phyloP scores from a whole-genome alignment of 2,797 vertebrate genomes.

The Pachyuromys duprasi region DNA sequence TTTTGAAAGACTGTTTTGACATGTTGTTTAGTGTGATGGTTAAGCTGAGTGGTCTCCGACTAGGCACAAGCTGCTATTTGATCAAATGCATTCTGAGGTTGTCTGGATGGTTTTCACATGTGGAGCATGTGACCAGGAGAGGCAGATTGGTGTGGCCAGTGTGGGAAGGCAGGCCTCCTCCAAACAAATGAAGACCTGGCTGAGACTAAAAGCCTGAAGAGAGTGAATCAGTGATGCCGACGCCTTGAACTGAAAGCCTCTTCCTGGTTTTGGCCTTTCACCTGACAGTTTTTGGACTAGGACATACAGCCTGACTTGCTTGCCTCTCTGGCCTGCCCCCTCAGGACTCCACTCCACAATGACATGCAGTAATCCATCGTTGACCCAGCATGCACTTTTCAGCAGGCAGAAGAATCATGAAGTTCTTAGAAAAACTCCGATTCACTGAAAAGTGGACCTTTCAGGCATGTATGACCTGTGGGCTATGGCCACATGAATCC shows the following conservation, averaged over 20 bases:
- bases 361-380: background rate
- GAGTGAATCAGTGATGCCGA: background rate
- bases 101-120: background rate
- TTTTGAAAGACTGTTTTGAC: background rate
- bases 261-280: background rate
- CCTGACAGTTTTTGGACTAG: background rate
- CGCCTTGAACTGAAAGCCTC: background rate
- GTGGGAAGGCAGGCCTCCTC: background rate
- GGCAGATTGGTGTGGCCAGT: background rate
- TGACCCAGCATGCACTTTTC: background rate
- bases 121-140: background rate
- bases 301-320: background rate
- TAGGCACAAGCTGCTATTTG: background rate
- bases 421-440: conserved; percentile 8
- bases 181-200: background rate
- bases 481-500: background rate
- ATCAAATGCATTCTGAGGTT: background rate
- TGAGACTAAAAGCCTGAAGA: background rate
- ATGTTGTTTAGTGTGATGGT: background rate
- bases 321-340: background rate
- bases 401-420: background rate
- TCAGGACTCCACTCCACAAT: background rate
- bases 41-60: background rate
- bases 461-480: background rate
- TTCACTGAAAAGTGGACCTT: conserved; percentile 13